phyloP scores from a whole-genome alignment of 2,888 invertebrate genomes.

The Xestia xanthographa region DNA sequence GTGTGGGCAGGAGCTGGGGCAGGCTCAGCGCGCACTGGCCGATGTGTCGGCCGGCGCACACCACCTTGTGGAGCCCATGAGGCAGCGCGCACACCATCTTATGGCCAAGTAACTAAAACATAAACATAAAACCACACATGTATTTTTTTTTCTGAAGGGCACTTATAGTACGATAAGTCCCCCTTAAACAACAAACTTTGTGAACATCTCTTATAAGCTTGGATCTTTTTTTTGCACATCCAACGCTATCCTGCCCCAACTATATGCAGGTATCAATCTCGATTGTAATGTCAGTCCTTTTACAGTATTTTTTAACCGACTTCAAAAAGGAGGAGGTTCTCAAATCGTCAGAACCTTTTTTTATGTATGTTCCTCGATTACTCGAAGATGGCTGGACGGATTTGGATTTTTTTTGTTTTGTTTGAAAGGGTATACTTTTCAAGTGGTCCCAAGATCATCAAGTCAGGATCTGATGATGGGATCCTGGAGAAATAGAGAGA shows the following conservation, averaged over 20 bases:
- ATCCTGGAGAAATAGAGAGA: too few species aligned
- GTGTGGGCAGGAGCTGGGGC: conserved; percentile 92
- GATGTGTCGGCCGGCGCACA: conserved; percentile 91
- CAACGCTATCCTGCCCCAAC: neutral
- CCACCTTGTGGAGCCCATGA: conserved; percentile 91
- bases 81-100: conserved; percentile 91
- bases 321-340: too few species aligned
- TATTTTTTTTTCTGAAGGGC: neutral
- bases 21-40: conserved; percentile 93
- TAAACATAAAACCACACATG: neutral
- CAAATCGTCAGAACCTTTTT: too few species aligned
- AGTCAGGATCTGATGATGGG: too few species aligned
- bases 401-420: too few species aligned
- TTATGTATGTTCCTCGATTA: too few species aligned
- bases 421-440: too few species aligned
- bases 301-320: too few species aligned
- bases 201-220: neutral
- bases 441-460: too few species aligned
- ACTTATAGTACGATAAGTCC: neutral
- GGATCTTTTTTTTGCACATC: neutral
- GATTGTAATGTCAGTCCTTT: neutral
- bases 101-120: conserved; percentile 90
- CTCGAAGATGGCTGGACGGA: too few species aligned
- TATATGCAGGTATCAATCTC: neutral
- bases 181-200: neutral